phyloP scores from a whole-genome alignment of 2,888 invertebrate genomes.

The Bibio marci region DNA sequence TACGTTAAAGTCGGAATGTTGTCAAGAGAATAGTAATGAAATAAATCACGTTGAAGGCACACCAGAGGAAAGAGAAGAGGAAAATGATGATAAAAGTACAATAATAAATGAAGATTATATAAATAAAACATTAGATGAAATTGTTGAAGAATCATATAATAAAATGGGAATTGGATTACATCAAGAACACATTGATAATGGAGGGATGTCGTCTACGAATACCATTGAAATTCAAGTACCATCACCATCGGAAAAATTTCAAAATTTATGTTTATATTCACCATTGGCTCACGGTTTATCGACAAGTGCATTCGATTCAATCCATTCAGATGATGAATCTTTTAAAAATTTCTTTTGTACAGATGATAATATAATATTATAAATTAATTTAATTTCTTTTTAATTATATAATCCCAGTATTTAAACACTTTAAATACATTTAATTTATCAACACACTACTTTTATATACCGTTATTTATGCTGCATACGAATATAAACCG shows the following conservation, averaged over 20 bases:
- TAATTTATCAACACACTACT: no score
- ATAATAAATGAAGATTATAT: constrained; percentile 18
- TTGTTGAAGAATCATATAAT: constrained; percentile 27
- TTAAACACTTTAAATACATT: no score
- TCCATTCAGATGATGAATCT: neutral
- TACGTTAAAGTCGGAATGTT: constrained; percentile 20
- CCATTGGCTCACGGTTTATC: no score
- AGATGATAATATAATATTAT: neutral
- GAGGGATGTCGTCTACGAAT: neutral
- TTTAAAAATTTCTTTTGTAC: neutral
- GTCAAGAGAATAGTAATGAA: constrained; percentile 7
- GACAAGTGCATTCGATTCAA: neutral
- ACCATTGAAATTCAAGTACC: constrained; percentile 28
- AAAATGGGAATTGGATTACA: constrained; percentile 20
- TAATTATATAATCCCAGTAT: no score
- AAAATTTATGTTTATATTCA: constrained; percentile 41
- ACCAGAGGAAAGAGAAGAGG: neutral
- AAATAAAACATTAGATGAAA: constrained; percentile 25
- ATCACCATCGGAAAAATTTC: constrained; percentile 47
- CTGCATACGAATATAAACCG: no score
- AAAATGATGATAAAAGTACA: neutral
- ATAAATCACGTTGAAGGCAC: neutral
- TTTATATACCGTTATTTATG: no score
- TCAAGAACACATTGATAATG: no score
- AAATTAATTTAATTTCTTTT: no score